phyloP scores from a whole-genome alignment of 2,113 vertebrate species.

The Archocentrus centrarchus region DNA sequence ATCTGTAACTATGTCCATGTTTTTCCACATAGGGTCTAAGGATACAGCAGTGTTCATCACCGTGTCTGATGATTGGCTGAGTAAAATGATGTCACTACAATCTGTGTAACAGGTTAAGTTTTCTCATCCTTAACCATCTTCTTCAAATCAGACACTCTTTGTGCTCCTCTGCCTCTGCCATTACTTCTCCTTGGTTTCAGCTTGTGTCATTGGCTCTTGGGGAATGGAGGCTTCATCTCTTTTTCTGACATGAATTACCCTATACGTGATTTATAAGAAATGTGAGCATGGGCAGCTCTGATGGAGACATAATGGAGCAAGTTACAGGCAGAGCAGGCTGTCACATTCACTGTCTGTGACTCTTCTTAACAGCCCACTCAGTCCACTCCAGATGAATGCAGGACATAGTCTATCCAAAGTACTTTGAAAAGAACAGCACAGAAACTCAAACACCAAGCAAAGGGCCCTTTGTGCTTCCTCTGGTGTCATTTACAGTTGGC shows the following conservation, averaged over 20 bases:
- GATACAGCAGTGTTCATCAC: neutral
- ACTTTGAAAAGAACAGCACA: constrained; percentile 10
- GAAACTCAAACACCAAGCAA: constrained; percentile 14
- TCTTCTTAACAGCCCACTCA: constrained; percentile 29
- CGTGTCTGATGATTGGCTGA: neutral
- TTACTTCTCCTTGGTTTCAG: neutral
- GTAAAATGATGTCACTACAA: neutral
- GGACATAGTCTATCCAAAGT: constrained; percentile 13
- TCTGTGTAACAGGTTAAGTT: neutral
- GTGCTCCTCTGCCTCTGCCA: neutral
- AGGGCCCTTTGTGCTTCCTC: neutral
- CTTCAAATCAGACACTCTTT: neutral
- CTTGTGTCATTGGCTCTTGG: neutral
- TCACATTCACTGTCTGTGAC: constrained; percentile 12
- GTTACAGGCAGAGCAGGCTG: constrained; percentile 8
- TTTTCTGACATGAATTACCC: neutral
- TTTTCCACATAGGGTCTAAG: neutral
- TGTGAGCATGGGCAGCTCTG: neutral
- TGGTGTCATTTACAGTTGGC: neutral
- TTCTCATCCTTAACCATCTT: neutral
- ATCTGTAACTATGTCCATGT: neutral
- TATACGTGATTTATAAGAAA: neutral
- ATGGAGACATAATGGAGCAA: neutral
- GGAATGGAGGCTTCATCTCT: neutral
- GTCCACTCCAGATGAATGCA: constrained; percentile 14